A percentile compares a stretch with the other conserved stretches of the same genome.
Conservation (phyloP, 2,797 vertebrate genomes). For the Peromyscus nudipes region DNA sequence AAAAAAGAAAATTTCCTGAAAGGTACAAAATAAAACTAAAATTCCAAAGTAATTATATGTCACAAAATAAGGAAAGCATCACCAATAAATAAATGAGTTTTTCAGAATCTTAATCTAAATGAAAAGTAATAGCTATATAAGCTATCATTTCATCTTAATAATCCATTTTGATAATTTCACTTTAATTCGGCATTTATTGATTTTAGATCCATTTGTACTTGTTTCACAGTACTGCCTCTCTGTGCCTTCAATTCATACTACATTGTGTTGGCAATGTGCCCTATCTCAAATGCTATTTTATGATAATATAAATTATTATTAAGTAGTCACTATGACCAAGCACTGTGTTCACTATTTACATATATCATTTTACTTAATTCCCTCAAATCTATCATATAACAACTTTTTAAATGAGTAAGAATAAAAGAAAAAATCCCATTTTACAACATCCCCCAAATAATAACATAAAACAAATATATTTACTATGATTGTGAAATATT, state of each 20-base stretch:
- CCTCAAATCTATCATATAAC: conserved; percentile 27
- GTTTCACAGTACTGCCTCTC: neutral
- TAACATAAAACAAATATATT: neutral
- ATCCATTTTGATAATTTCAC: neutral
- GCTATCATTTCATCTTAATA: neutral
- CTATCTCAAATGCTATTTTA: neutral
- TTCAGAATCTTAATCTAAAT: neutral
- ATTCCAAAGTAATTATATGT: conserved; percentile 18
- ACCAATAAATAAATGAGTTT: neutral
- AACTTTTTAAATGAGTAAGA: neutral
- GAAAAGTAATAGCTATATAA: neutral
- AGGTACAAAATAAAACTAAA: neutral
- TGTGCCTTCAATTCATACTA: neutral
- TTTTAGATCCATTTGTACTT: neutral
- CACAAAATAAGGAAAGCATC: neutral
- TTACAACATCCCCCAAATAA: neutral
- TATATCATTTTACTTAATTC: neutral
- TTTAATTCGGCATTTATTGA: neutral
- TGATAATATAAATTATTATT: neutral
- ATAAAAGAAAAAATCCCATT: neutral
- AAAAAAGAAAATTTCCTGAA: neutral
- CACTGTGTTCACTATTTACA: neutral
- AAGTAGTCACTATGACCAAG: neutral
- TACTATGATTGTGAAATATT: neutral
- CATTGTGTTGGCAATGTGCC: neutral